Percentiles rank a stretch among this genome's conserved stretches.
Evolutionary conservation across 2,113 vertebrate genomes (phyloP).

Genomic region (Crocuta crocuta): DNA sequence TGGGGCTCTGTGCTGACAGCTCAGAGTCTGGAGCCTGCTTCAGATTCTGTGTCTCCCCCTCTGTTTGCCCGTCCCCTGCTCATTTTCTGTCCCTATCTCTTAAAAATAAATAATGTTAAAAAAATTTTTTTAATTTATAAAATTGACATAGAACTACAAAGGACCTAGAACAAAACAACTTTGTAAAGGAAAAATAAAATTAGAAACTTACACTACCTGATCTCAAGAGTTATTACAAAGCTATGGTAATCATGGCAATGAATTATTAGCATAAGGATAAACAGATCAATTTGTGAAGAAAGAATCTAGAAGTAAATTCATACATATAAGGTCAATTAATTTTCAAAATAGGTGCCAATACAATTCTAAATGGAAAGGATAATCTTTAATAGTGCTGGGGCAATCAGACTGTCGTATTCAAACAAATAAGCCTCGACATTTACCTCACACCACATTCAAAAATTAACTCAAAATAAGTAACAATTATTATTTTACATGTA

Average conservation of each 20-base stretch:
- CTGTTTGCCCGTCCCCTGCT: no score
- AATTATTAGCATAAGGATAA: background rate
- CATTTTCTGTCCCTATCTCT: no score
- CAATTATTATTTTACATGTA: background rate
- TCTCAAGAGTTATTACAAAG: conserved; percentile 12
- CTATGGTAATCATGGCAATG: background rate
- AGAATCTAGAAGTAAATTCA: background rate
- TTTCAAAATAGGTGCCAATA: background rate
- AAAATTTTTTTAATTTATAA: background rate
- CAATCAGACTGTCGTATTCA: background rate
- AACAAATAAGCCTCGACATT: background rate
- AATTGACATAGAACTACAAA: conserved; percentile 4
- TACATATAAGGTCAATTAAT: background rate
- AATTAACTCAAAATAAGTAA: background rate
- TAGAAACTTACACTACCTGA: background rate
- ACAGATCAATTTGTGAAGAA: background rate
- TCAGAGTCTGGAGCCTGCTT: no score
- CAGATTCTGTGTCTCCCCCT: no score
- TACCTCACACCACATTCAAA: background rate
- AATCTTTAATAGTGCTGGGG: background rate
- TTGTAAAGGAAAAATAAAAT: conserved; percentile 29
- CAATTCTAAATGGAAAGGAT: background rate
- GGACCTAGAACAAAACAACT: background rate
- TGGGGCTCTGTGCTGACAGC: no score
- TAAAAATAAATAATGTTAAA: no score